Base-by-base conservation (phyloP, 2,888 invertebrate genomes). In the Boloria euphrosyne region DNA sequence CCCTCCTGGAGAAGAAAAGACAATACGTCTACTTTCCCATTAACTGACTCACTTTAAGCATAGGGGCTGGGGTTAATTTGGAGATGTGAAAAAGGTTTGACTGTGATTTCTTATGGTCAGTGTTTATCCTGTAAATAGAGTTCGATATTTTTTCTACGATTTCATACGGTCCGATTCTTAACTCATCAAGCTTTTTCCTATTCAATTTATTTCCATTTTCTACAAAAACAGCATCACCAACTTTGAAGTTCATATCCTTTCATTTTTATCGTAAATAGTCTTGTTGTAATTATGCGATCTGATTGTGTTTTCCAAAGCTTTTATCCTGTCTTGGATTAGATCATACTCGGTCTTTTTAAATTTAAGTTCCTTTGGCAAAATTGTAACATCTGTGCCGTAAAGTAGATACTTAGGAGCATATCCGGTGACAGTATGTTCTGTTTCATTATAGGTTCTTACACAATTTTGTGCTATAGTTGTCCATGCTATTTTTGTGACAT, bases 401-500 rank as follows among this genome's bases (percentile, higher is more conserved):
- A 71, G 44, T 4, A 73, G 65, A 57, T 73, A 69, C 46, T 38
- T 68, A 44, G 73, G 70, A n/a, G 70, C 18, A 66, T 38, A 73
- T 4, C 69, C 67, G 14, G 71, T 71, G 0, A 71, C 65, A 14
- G 64, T 44, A 17, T 73, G 72, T 2, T 59, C 57, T 3, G 71
- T 72, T 44, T 68, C 53, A 54, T 71, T 72, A 47, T 68, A 68
- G 13, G 31, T 69, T 4, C 73, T 52, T 18, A 68, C 54, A 65
- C 68, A 72, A 4, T 68, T 13, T 13, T 69, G 64, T 3, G 74
- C 74, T 44, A 76, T 69, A 16, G 70, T 74, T 69, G 75, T 73
- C 75, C 75, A 75, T 44, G 73, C 72, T 50, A 10, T 57, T 60
- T 74, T 74, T 27, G 54, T 64, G 3, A 55, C 52, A 4, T 59